These are phyloP conservation scores for Paraescarpia echinospica DNA, from an alignment of 1,140 invertebrate genomes.

Conservation along the genomic window DNA sequence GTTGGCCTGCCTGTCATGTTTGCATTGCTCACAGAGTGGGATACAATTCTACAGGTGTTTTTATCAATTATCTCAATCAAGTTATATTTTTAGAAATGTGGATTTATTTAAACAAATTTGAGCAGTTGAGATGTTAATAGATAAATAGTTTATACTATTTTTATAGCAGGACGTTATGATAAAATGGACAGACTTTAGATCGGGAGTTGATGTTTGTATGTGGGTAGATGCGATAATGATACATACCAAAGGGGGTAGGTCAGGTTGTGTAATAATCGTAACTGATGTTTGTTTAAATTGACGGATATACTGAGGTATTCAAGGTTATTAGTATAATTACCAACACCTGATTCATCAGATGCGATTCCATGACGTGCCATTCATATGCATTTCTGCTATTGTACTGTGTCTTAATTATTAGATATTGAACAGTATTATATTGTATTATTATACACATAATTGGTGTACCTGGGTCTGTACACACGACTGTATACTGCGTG, in stretches of 20 bases:
- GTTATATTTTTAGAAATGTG: too few species aligned
- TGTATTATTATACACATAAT: background rate
- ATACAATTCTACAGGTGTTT: too few species aligned
- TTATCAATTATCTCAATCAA: too few species aligned
- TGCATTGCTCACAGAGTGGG: too few species aligned
- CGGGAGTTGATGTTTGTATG: background rate
- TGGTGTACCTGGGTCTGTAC: background rate
- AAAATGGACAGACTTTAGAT: too few species aligned
- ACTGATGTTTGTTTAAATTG: background rate
- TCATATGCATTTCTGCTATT: background rate
- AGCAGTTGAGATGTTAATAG: too few species aligned
- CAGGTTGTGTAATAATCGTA: background rate
- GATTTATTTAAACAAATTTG: too few species aligned
- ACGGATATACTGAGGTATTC: background rate
- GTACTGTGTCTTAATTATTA: background rate
- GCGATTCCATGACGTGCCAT: background rate
- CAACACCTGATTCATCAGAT: background rate
- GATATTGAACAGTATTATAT: background rate
- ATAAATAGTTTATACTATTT: too few species aligned
- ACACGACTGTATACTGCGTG: background rate
- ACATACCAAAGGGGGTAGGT: background rate
- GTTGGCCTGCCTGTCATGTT: too few species aligned
- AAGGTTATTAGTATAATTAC: too few species aligned
- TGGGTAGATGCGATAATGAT: background rate
- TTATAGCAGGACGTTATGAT: too few species aligned